These are phyloP conservation scores for Crotalus viridis DNA, from an alignment of 2,113 vertebrate species.

Conservation along the genomic window DNA sequence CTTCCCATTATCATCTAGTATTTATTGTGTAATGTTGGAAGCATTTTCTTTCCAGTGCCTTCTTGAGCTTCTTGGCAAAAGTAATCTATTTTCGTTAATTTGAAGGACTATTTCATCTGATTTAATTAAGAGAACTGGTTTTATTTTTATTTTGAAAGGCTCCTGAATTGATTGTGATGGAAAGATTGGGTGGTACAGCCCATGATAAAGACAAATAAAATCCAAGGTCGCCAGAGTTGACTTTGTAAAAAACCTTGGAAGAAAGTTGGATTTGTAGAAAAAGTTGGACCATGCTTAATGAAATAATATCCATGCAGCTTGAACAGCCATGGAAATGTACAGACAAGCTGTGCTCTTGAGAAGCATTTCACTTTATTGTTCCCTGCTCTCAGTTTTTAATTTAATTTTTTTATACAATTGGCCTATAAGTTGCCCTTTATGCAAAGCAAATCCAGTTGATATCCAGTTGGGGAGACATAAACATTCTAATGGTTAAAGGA, in stretches of 20 bases:
- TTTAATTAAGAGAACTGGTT: constrained; percentile 5
- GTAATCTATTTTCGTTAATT: not conserved
- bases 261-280: not conserved
- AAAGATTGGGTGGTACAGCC: not conserved
- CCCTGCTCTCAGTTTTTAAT: constrained; percentile 23
- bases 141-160: not conserved
- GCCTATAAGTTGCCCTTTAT: not conserved
- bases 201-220: not conserved
- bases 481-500: not conserved
- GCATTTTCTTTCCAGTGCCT: not conserved
- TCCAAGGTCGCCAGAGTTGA: not conserved
- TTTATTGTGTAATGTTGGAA: not conserved
- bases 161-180: not conserved
- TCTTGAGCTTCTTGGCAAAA: not conserved
- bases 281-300: not conserved
- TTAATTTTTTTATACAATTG: constrained; percentile 11
- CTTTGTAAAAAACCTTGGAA: not conserved
- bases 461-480: constrained; percentile 2
- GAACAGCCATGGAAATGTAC: not conserved
- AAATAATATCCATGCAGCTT: constrained; percentile 7
- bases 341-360: constrained; percentile 2
- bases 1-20: not conserved
- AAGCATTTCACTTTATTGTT: constrained; percentile 17
- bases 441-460: not conserved
- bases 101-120: not conserved